phyloP scores from a whole-genome alignment of 2,113 vertebrate genomes.

The Solea solea region DNA sequence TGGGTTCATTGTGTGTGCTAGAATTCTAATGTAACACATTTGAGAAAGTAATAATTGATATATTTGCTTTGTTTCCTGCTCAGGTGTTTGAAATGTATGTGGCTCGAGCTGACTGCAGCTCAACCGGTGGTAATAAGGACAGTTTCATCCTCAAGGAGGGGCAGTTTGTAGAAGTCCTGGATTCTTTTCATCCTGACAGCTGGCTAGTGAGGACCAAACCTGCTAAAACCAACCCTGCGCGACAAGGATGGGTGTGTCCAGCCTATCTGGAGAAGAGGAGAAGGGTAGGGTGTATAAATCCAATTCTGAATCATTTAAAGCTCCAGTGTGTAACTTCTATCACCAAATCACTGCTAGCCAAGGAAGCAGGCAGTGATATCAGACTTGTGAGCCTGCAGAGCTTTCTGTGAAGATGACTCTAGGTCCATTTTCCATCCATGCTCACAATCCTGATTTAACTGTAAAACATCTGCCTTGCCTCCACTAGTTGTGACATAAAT shows the following conservation, averaged over 20 bases:
- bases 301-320: too few relatives aligned
- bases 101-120: slow-evolving; percentile 91
- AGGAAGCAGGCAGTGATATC: too few relatives aligned
- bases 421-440: too few relatives aligned
- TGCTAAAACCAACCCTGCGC: slow-evolving; percentile 89
- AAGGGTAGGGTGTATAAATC: slow-evolving; percentile 81
- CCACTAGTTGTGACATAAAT: too few relatives aligned
- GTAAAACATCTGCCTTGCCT: too few relatives aligned
- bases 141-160: slow-evolving; percentile 92
- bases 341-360: too few relatives aligned
- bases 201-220: slow-evolving; percentile 98
- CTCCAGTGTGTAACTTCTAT: too few relatives aligned
- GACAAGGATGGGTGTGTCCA: slow-evolving; percentile 96
- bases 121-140: slow-evolving; percentile 84
- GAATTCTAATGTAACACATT: not conserved
- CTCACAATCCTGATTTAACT: too few relatives aligned
- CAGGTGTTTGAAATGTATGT: slow-evolving; percentile 96
- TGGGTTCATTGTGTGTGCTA: not conserved
- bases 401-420: too few relatives aligned
- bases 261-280: slow-evolving; percentile 95
- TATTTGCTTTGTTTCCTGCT: slow-evolving; percentile 4
- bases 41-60: not conserved
- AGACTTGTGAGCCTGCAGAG: too few relatives aligned
- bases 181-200: slow-evolving; percentile 91
- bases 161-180: slow-evolving; percentile 95